A percentile compares a stretch with the other conserved stretches of the same genome.
Evolutionary conservation across 2,113 vertebrate genomes (phyloP).

Genomic region (Etia nguti): DNA sequence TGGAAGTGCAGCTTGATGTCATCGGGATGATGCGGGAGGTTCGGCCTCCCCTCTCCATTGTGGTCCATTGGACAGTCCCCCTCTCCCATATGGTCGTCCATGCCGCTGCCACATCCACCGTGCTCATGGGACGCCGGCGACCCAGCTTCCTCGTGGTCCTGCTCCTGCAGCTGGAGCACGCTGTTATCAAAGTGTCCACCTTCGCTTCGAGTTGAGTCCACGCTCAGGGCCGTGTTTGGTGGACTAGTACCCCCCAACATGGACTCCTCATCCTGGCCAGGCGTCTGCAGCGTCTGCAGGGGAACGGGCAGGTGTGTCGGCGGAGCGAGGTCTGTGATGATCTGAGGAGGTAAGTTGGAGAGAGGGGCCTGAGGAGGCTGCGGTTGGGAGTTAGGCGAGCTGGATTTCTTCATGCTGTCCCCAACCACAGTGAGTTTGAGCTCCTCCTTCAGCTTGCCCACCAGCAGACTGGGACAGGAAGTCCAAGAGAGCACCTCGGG

Average conservation of each 20-base stretch:
- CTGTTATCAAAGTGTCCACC: slow-evolving; percentile 92
- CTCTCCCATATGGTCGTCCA: slow-evolving; percentile 73
- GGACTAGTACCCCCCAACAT: slow-evolving; percentile 71
- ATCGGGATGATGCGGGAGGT: slow-evolving; percentile 64
- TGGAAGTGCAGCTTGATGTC: slow-evolving; percentile 96
- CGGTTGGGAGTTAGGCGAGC: slow-evolving; percentile 52
- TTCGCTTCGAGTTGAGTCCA: slow-evolving; percentile 83
- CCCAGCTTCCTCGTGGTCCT: slow-evolving; percentile 76
- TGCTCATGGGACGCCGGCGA: slow-evolving; percentile 67
- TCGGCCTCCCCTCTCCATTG: slow-evolving; percentile 32
- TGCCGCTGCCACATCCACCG: slow-evolving; percentile 62
- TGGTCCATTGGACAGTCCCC: slow-evolving; percentile 60
- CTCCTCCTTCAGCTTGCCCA: slow-evolving; percentile 85
- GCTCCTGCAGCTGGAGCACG: slow-evolving; percentile 90
- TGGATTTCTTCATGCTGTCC: slow-evolving; percentile 70
- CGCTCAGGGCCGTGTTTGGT: slow-evolving; percentile 79
- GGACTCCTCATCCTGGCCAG: slow-evolving; percentile 70
- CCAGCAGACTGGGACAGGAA: slow-evolving; percentile 78
- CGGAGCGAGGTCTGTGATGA: slow-evolving; percentile 81
- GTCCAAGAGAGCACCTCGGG: slow-evolving; percentile 91
- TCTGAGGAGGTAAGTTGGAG: slow-evolving; percentile 70
- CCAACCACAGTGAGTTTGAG: slow-evolving; percentile 72
- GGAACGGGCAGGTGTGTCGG: slow-evolving; percentile 70
- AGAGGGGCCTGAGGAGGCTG: slow-evolving; percentile 65
- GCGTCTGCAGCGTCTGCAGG: slow-evolving; percentile 48